Evolutionary conservation across 2,113 vertebrate species (phyloP), one percentile per base, ranked within the genome.

Genomic region (Ancistrus triradiatus): DNA sequence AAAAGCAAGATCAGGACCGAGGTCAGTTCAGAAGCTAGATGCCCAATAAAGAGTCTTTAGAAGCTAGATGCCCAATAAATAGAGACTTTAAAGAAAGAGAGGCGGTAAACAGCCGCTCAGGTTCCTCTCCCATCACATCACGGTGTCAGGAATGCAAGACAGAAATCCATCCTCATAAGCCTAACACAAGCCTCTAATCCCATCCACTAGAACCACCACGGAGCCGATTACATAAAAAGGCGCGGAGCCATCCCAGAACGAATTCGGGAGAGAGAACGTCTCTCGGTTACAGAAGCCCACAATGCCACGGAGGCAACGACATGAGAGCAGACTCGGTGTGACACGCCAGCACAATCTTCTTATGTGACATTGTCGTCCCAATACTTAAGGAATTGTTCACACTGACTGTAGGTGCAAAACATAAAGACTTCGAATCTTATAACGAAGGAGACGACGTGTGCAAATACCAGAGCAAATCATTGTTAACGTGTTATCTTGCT

Each of bases 111-210:
- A 14, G 10, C n/a, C 22, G 15, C 47, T 63, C 40, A 53, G 49
- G 49, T 63, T 63, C 25, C 31, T 63, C 61, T 63, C 49, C 4
- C 3, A 25, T 65, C 50, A 47, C 21, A 10, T 24, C 62, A 46
- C 13, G 3, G 27, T 22, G 43, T 15, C 7, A 24, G 50, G 40
- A 46, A 46, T 33, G 49, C 1, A 2, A 33, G 44, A 37, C 7
- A 6, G 21, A 37, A 49, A 48, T 37, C 19, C 31, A 37, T 37
- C 58, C 42, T 35, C 27, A 22, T 42, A 35, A 13, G 4, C 38
- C 47, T 17, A 52, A 19, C 21, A 51, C 8, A 51, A 25, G 15
- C 21, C 24, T 52, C n/a, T 40, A 63, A 63, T 63, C 31, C 35
- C 17, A 51, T 51, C 47, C 48, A 10, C 6, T 28, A 31, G n/a